Conservation (phyloP, 1,140 invertebrate genomes). For the Neodiprion pinetum region DNA sequence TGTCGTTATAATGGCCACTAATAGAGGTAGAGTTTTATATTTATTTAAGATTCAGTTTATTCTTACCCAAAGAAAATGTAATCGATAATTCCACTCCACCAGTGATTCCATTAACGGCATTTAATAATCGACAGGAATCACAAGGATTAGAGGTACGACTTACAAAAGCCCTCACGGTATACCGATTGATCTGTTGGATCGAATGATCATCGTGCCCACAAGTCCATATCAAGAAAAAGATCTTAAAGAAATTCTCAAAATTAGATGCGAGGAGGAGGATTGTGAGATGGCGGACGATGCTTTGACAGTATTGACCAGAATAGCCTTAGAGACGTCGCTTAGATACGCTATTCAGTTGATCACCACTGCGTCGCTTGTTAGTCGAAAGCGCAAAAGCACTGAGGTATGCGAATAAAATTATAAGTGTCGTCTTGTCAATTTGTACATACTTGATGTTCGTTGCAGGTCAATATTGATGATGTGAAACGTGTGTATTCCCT, state of each 20-base stretch:
- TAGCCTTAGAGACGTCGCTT: constrained; percentile 91
- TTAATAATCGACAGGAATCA: constrained; percentile 68
- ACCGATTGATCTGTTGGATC: constrained; percentile 94
- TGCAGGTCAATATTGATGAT: constrained; percentile 83
- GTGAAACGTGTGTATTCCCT: constrained; percentile 94
- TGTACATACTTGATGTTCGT: constrained; percentile 27
- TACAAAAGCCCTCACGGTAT: constrained; percentile 96
- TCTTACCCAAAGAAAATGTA: background rate
- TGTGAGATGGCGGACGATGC: constrained; percentile 95
- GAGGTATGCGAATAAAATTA: constrained; percentile 64
- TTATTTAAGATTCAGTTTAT: constrained; percentile 7
- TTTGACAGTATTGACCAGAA: constrained; percentile 87
- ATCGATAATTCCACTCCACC: constrained; percentile 9
- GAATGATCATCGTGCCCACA: constrained; percentile 95
- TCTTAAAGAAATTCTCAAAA: constrained; percentile 91
- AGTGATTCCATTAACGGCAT: background rate
- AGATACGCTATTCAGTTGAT: constrained; percentile 99
- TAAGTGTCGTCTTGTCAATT: background rate
- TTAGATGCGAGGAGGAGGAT: constrained; percentile 96
- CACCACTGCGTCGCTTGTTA: constrained; percentile 91
- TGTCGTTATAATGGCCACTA: constrained; percentile 99
- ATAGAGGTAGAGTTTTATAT: constrained; percentile 71
- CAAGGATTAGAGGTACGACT: constrained; percentile 93
- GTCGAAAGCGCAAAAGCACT: constrained; percentile 80
- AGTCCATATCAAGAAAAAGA: constrained; percentile 88